Evolutionary conservation across 2,888 invertebrate species (phyloP).

Genomic region (Tetheella fluctuosa): DNA sequence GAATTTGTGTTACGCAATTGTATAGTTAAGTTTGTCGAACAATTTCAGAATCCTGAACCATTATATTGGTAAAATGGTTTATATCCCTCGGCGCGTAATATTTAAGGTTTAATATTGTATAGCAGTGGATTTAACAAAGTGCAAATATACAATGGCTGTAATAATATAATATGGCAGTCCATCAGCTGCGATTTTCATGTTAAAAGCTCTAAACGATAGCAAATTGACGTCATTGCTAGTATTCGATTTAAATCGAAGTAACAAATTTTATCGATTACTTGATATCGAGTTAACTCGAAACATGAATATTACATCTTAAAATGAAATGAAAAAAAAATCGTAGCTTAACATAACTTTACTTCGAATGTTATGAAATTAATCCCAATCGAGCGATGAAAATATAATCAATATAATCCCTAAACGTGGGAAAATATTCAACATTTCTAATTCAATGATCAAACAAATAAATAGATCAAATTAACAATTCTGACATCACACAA

Average conservation of each 20-base stretch:
- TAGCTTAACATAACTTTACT: background rate
- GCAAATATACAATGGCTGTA: constrained; percentile 22
- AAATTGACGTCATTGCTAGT: constrained; percentile 39
- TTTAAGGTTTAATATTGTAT: background rate
- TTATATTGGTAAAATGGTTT: background rate
- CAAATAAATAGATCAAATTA: constrained; percentile 50
- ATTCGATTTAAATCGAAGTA: constrained; percentile 24
- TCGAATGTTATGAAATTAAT: background rate
- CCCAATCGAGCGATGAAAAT: constrained; percentile 16
- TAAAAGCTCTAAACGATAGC: constrained; percentile 53
- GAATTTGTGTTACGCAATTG: constrained; percentile 25
- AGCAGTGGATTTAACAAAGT: background rate
- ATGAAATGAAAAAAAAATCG: background rate
- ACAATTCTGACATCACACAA: constrained; percentile 38
- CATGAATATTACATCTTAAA: background rate
- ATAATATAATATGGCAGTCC: constrained; percentile 34
- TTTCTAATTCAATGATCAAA: constrained; percentile 23
- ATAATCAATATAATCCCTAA: constrained; percentile 30
- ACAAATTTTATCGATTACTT: background rate
- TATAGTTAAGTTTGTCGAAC: constrained; percentile 28
- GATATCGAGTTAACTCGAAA: constrained; percentile 11
- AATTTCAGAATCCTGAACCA: background rate
- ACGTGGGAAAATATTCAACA: constrained; percentile 33
- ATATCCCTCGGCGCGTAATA: background rate
- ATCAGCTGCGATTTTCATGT: constrained; percentile 43